Conservation (phyloP, 2,113 vertebrate genomes). For the Actinemys pallida region DNA sequence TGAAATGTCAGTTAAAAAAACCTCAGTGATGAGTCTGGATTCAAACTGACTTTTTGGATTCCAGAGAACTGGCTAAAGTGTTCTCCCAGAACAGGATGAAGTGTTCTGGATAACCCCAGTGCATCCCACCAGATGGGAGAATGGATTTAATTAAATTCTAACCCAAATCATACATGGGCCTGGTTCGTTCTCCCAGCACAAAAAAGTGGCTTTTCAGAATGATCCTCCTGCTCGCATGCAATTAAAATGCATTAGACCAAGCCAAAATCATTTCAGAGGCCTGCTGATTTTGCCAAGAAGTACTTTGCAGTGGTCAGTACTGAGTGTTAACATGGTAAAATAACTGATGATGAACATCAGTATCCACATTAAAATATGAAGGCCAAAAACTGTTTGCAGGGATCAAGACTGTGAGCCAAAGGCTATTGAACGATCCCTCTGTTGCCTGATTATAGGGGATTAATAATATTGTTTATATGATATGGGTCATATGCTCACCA, state of each 20-base stretch:
- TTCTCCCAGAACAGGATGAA: no score
- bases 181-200: no score
- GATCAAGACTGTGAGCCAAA: neutral
- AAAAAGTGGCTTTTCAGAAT: no score
- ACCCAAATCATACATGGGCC: no score
- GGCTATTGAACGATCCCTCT: neutral
- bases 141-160: no score
- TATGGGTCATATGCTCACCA: no score
- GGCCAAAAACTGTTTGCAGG: rapidly evolving
- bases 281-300: neutral
- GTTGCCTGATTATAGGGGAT: no score
- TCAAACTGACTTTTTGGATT: neutral
- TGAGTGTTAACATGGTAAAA: neutral
- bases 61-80: neutral
- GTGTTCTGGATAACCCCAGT: neutral
- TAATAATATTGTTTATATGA: no score
- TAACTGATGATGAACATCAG: neutral
- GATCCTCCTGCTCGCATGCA: no score
- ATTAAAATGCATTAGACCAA: rapidly evolving
- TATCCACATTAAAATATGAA: rapidly evolving
- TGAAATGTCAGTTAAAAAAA: neutral
- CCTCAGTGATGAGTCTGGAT: neutral
- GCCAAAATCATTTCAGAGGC: neutral
- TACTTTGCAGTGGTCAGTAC: neutral
- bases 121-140: no score